Conservation (phyloP, 2,797 vertebrate genomes). For the Heteromormyrus szaboi region DNA sequence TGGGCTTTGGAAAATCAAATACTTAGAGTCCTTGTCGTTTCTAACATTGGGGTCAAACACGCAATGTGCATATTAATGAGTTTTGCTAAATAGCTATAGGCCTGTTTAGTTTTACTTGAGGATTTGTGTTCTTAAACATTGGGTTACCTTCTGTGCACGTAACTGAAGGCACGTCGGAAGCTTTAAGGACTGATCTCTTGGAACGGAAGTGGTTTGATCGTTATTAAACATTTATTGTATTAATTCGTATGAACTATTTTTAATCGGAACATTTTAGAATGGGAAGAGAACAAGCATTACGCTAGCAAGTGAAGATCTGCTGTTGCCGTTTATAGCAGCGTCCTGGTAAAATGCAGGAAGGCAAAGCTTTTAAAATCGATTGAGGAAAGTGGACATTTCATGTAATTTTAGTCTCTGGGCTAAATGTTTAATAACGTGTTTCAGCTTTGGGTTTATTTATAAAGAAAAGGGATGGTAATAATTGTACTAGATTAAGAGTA, state of each 20-base stretch:
- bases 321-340: not conserved
- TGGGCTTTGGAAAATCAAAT: not conserved
- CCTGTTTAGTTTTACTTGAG: not conserved
- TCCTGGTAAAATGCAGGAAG: not conserved
- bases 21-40: not conserved
- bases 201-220: not conserved
- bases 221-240: not conserved
- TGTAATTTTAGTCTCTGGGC: not conserved
- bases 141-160: not conserved
- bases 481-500: not conserved
- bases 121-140: not conserved
- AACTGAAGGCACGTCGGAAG: not conserved
- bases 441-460: not conserved
- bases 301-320: not conserved
- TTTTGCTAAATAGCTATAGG: not conserved
- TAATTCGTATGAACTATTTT: not conserved
- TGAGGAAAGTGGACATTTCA: not conserved
- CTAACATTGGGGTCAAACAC: not conserved
- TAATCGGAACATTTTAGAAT: not conserved
- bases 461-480: not conserved
- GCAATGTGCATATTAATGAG: not conserved
- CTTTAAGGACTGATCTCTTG: not conserved
- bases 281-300: not conserved
- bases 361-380: not conserved
- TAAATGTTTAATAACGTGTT: not conserved